Conservation (phyloP, 2,113 vertebrate genomes). For the Dicentrarchus labrax region DNA sequence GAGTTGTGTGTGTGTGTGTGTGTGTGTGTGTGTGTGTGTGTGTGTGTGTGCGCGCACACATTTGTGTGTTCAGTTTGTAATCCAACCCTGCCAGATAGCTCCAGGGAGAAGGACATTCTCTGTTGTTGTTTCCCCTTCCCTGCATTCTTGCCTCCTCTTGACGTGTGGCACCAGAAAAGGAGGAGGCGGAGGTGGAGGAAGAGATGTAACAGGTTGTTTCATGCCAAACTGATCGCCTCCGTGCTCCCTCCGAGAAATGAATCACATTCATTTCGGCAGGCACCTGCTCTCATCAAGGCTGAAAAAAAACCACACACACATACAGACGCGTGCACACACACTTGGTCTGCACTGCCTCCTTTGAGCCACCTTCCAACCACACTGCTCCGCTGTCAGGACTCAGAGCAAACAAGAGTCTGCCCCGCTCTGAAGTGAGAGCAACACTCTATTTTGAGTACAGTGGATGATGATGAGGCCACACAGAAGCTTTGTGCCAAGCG, state of each 20-base stretch:
- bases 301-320: slow-evolving; percentile 1
- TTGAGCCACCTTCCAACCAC: slow-evolving; percentile 67
- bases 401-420: slow-evolving; percentile 63
- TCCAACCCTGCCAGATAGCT: slow-evolving; percentile 77
- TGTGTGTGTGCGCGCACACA: background rate
- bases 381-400: slow-evolving; percentile 70
- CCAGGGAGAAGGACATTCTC: slow-evolving; percentile 76
- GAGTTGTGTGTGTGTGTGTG: slow-evolving; percentile 48
- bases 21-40: slow-evolving; percentile 54
- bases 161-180: slow-evolving; percentile 70
- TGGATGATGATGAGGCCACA: slow-evolving; percentile 71
- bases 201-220: slow-evolving; percentile 66
- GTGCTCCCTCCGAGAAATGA: slow-evolving; percentile 47
- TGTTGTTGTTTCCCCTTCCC: slow-evolving; percentile 75
- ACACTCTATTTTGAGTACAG: slow-evolving; percentile 72
- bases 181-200: slow-evolving; percentile 41
- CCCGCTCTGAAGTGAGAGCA: slow-evolving; percentile 66
- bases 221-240: slow-evolving; percentile 69
- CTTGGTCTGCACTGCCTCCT: slow-evolving; percentile 51
- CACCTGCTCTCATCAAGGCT: slow-evolving; percentile 64
- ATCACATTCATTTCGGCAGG: slow-evolving; percentile 68
- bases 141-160: slow-evolving; percentile 77
- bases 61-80: slow-evolving; percentile 65
- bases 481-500: slow-evolving; percentile 67
- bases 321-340: slow-evolving; percentile 19